Conservation (phyloP, 2,113 vertebrate species). For the Cinclus mexicanus region DNA sequence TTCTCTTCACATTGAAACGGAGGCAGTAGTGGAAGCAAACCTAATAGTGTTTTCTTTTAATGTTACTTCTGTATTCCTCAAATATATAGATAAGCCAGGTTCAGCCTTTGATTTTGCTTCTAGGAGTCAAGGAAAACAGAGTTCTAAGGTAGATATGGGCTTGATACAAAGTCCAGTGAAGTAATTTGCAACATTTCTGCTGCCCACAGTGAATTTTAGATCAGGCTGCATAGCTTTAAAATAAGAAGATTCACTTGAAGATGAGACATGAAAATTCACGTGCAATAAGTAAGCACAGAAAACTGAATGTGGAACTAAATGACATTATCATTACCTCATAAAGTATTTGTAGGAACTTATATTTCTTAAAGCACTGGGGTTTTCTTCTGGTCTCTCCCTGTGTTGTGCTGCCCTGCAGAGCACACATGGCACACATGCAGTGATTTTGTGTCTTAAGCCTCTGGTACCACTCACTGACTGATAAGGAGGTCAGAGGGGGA, state of each 20-base stretch:
- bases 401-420: background rate
- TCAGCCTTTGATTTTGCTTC: background rate
- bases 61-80: background rate
- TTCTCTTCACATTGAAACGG: background rate
- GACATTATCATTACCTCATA: background rate
- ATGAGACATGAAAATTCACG: background rate
- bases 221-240: background rate
- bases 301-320: background rate
- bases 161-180: background rate
- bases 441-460: slow-evolving; percentile 51
- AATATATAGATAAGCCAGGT: background rate
- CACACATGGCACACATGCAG: background rate
- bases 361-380: background rate
- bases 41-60: background rate
- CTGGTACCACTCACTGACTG: slow-evolving; percentile 70
- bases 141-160: background rate
- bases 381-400: background rate
- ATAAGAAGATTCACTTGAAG: background rate
- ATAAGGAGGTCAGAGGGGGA: slow-evolving; percentile 70
- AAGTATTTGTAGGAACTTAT: background rate
- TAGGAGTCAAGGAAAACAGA: background rate
- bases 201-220: background rate
- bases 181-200: background rate
- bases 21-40: background rate
- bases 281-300: background rate